A percentile compares a stretch with the other conserved stretches of the same genome.
phyloP scores from a whole-genome alignment of 2,113 vertebrate genomes.

The Hassar affinis region DNA sequence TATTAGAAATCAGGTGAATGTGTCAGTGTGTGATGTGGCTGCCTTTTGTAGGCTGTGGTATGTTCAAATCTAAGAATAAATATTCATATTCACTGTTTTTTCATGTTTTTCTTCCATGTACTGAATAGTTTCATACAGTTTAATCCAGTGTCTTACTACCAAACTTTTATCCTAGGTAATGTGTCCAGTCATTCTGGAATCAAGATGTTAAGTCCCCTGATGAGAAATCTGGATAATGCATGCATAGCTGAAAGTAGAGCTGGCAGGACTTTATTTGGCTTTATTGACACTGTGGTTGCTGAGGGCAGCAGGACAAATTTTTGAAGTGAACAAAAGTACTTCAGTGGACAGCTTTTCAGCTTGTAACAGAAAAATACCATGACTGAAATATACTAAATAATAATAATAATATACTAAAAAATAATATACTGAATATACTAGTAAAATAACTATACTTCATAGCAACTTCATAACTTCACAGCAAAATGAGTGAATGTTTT shows the following conservation, averaged over 20 bases:
- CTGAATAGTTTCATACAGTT: not conserved
- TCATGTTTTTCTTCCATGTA: not conserved
- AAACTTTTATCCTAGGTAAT: not conserved
- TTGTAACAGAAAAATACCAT: not conserved
- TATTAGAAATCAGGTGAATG: not conserved
- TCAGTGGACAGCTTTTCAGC: not conserved
- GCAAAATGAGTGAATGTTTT: not conserved
- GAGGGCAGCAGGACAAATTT: slow-evolving; percentile 2
- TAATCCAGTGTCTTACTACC: not conserved
- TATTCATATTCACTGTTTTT: not conserved
- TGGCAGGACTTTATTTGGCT: not conserved
- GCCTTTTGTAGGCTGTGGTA: not conserved
- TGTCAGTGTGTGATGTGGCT: not conserved
- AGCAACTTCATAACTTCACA: no score
- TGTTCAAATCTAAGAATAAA: not conserved
- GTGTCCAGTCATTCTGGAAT: not conserved
- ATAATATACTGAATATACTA: no score
- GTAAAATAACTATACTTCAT: no score
- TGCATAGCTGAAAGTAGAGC: not conserved
- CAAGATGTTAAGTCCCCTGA: not conserved
- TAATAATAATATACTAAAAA: no score
- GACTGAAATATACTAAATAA: not conserved
- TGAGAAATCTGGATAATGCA: not conserved
- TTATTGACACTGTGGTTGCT: slow-evolving; percentile 14
- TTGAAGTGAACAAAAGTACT: not conserved